A percentile compares a stretch with the other conserved stretches of the same genome.
phyloP scores from a whole-genome alignment of 2,113 vertebrate genomes.

The Malurus melanocephalus region DNA sequence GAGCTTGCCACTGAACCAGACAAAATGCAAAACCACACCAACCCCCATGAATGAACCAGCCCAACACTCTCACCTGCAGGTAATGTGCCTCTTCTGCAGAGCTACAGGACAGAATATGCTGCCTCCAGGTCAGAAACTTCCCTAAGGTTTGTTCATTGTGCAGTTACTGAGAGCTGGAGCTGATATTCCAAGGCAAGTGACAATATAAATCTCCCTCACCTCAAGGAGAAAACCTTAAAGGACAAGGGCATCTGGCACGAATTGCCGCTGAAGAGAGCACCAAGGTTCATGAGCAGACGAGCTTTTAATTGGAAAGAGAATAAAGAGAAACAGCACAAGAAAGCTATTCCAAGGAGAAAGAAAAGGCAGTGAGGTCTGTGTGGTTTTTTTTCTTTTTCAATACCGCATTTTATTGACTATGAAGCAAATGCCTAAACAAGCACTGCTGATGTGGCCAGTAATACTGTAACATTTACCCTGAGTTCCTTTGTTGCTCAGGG shows the following conservation, averaged over 20 bases:
- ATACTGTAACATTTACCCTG: conserved; percentile 72
- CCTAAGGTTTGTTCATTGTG: background rate
- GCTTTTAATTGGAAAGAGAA: background rate
- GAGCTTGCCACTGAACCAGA: background rate
- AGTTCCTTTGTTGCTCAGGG: conserved; percentile 67
- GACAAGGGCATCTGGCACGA: background rate
- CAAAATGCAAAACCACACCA: background rate
- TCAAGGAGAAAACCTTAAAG: background rate
- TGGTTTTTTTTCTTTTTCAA: background rate
- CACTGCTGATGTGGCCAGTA: conserved; percentile 54
- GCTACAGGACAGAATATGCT: rapidly evolving
- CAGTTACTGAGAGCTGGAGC: background rate
- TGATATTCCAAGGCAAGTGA: background rate
- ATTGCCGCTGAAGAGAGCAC: background rate
- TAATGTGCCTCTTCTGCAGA: background rate
- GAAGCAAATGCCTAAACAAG: conserved; percentile 62
- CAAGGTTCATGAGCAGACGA: background rate
- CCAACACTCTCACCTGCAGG: background rate
- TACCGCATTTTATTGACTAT: conserved; percentile 51
- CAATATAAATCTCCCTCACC: background rate
- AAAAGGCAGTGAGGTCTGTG: background rate
- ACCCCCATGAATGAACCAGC: rapidly evolving
- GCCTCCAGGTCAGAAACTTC: background rate
- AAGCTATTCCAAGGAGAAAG: conserved; percentile 19
- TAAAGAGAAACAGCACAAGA: background rate